Conservation (phyloP, 2,888 invertebrate genomes). For the Acrocyrtus sp. region DNA sequence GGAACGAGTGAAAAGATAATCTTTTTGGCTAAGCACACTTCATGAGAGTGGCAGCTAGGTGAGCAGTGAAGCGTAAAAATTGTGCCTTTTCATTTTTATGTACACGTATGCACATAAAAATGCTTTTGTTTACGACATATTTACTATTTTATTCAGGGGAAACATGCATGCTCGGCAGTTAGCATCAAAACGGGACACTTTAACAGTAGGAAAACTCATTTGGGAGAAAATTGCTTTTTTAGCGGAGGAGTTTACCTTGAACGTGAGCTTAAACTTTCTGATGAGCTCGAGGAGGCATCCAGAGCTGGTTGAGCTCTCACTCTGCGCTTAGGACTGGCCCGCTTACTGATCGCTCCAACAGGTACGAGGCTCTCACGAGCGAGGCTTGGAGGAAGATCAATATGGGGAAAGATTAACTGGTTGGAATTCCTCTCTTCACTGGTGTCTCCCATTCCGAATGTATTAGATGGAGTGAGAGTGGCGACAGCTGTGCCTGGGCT, state of each 20-base stretch:
- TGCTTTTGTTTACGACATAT: too few species aligned
- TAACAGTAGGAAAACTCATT: too few species aligned
- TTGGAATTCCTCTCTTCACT: constrained; percentile 20
- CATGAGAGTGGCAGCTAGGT: too few species aligned
- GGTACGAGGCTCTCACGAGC: constrained; percentile 44
- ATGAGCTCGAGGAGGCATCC: constrained; percentile 71
- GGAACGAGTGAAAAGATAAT: background rate
- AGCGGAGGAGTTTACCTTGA: too few species aligned
- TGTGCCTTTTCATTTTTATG: too few species aligned
- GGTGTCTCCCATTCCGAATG: constrained; percentile 8
- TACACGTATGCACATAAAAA: too few species aligned
- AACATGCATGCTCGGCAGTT: too few species aligned
- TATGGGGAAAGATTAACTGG: constrained; percentile 38
- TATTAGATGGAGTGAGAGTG: background rate
- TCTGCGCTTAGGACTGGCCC: constrained; percentile 71
- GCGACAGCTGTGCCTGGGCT: constrained; percentile 16
- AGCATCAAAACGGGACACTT: too few species aligned
- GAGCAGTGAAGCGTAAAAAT: too few species aligned
- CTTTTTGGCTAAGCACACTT: too few species aligned
- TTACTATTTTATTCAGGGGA: too few species aligned
- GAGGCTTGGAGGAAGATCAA: constrained; percentile 47
- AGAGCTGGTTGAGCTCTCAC: constrained; percentile 70
- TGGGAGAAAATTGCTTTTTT: too few species aligned
- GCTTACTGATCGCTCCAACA: constrained; percentile 40
- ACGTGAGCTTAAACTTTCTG: constrained; percentile 71